Conservation (phyloP, 1,140 invertebrate species). For the Psix sp. region DNA sequence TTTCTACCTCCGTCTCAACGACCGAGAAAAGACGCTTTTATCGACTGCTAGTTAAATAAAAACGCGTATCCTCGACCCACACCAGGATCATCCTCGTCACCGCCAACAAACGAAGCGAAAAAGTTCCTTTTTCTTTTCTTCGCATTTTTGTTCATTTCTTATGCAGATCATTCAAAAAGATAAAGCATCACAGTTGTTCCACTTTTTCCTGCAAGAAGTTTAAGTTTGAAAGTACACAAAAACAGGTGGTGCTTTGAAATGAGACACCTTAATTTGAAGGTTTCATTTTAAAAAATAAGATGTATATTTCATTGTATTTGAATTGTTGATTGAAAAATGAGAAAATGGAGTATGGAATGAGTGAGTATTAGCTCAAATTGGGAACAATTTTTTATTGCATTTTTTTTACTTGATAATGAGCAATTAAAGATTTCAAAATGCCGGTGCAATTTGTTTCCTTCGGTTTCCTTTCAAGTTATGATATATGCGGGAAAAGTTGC, state of each 20-base stretch:
- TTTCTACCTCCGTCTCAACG: constrained; percentile 69
- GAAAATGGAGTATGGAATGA: background rate
- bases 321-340: too few species aligned
- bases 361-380: too few species aligned
- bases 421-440: constrained; percentile 38
- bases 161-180: too few species aligned
- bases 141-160: too few species aligned
- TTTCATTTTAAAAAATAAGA: too few species aligned
- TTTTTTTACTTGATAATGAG: constrained; percentile 43
- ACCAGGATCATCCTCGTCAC: constrained; percentile 30
- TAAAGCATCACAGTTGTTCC: too few species aligned
- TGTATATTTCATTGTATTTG: too few species aligned
- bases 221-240: too few species aligned
- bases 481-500: constrained; percentile 38
- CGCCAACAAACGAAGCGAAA: background rate
- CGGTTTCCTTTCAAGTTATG: constrained; percentile 43
- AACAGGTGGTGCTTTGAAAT: too few species aligned
- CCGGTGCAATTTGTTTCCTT: constrained; percentile 34
- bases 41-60: constrained; percentile 56
- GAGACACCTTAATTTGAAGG: too few species aligned
- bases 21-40: constrained; percentile 68
- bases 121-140: background rate
- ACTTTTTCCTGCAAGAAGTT: too few species aligned
- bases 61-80: constrained; percentile 35
- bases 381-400: too few species aligned